phyloP scores from a whole-genome alignment of 2,888 invertebrate species.

The Fragum whitleyi region DNA sequence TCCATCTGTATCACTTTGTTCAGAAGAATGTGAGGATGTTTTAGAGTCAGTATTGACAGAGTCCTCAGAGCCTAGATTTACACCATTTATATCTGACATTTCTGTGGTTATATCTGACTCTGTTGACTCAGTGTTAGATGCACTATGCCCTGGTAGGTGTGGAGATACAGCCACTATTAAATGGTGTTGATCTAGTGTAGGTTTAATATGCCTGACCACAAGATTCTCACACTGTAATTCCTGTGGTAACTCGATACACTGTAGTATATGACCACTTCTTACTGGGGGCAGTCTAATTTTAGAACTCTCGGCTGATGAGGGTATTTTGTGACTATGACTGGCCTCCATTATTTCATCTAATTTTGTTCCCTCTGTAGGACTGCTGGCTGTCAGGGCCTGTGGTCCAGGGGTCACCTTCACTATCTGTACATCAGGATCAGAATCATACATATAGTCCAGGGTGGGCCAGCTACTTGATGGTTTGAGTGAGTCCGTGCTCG shows the following conservation, averaged over 20 bases:
- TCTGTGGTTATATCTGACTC: slow-evolving; percentile 28
- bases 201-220: slow-evolving; percentile 88
- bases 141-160: slow-evolving; percentile 28
- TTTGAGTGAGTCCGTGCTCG: slow-evolving; percentile 65
- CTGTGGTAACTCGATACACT: slow-evolving; percentile 81
- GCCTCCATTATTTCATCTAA: slow-evolving; percentile 46
- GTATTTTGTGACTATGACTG: slow-evolving; percentile 24
- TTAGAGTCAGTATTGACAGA: slow-evolving; percentile 35
- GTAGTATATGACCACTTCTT: slow-evolving; percentile 76
- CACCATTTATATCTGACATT: slow-evolving; percentile 28
- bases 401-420: slow-evolving; percentile 79
- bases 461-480: slow-evolving; percentile 65
- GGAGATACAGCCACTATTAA: slow-evolving; percentile 86
- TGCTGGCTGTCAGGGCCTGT: slow-evolving; percentile 53
- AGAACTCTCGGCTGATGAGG: slow-evolving; percentile 52
- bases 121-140: not conserved
- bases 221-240: slow-evolving; percentile 85
- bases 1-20: slow-evolving; percentile 13
- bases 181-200: slow-evolving; percentile 90
- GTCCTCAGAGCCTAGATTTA: slow-evolving; percentile 20
- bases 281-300: slow-evolving; percentile 43
- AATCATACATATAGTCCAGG: slow-evolving; percentile 70
- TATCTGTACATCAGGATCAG: slow-evolving; percentile 80
- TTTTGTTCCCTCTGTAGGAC: slow-evolving; percentile 58
- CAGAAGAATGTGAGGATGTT: slow-evolving; percentile 15